Evolutionary conservation across 30 jellyfish, hydroid and myxozoan species (phyloP), one percentile per base, ranked within the genome.

Genomic region (Phacellophora camtschatica): DNA sequence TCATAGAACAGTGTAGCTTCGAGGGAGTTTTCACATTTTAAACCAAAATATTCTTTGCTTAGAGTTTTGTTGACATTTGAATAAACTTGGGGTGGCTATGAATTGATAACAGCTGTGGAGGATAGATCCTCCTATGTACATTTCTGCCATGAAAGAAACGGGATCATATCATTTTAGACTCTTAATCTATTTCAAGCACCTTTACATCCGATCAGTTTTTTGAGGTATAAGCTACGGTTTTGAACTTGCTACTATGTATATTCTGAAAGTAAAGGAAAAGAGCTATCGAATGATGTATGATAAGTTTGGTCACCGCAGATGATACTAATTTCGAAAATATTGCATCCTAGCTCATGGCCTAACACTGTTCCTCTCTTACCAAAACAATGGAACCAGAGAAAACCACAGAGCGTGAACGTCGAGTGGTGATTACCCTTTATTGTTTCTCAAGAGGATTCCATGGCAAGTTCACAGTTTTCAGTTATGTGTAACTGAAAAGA

Each of bases 251-350:
- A 67, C 41, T 66, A 67, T 67, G 20, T 66, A 34, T 67, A 30
- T 35, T 67, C 37, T 41, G 66, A 67, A 41, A 67, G 82, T 36
- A 67, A 66, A 67, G 66, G 82, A 37, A 35, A 67, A 67, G 66
- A 39, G 79, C 79, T 36, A 65, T 65, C 28, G 15, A 67, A 35
- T 41, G 82, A 67, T 67, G 66, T 67, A 37, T 65, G 61, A 65
- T 65, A 65, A 32, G 82, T 67, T 67, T 67, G 82, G 32, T 67
- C 82, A 12, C 65, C 37, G 35, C 59, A 67, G 82, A 67, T 67
- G 82, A 67, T 32, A 67, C 82, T 37, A 67, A 67, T 67, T 67
- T 67, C 62, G 82, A 67, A 35, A 67, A 67, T 12, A 8, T 67
- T 20, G 43, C 66, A n/a, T n/a, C n/a, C n/a, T 24, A 24, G 69